These are phyloP conservation scores for Brienomyrus brachyistius DNA, from an alignment of 2,113 vertebrate genomes.

Conservation along the genomic window DNA sequence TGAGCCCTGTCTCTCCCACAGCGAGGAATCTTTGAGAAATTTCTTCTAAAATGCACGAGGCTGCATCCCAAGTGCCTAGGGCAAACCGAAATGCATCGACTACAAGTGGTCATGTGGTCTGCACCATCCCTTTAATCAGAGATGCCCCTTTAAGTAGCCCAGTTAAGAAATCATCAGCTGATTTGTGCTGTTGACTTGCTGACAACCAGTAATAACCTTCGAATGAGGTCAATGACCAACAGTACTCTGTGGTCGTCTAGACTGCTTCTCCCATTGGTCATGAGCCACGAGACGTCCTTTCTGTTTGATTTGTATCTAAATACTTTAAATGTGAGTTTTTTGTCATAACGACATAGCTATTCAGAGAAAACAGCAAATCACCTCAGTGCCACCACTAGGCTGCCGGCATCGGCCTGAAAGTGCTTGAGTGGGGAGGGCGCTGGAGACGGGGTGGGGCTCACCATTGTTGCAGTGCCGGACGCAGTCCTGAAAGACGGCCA, in stretches of 20 bases:
- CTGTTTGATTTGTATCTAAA: not conserved
- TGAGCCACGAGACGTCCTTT: not conserved
- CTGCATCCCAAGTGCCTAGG: not conserved
- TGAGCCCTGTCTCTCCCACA: not conserved
- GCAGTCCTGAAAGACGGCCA: conserved; percentile 83
- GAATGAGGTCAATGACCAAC: not conserved
- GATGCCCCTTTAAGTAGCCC: not conserved
- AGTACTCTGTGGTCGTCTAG: not conserved
- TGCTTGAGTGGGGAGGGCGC: not conserved
- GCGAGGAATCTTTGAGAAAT: not conserved
- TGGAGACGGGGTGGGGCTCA: conserved; percentile 45
- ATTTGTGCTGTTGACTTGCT: not conserved
- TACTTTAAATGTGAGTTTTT: not conserved
- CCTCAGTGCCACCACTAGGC: not conserved
- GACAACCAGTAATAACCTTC: not conserved
- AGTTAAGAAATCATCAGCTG: not conserved
- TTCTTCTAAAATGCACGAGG: not conserved
- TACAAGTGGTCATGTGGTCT: not conserved
- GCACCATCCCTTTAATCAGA: not conserved
- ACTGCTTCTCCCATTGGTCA: not conserved
- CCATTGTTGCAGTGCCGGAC: conserved; percentile 83
- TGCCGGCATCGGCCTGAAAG: not conserved
- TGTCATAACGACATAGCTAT: not conserved
- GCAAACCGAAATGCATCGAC: not conserved
- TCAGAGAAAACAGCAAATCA: not conserved